Conservation (phyloP, 2,797 vertebrate genomes). For the Acanthurus tractus region DNA sequence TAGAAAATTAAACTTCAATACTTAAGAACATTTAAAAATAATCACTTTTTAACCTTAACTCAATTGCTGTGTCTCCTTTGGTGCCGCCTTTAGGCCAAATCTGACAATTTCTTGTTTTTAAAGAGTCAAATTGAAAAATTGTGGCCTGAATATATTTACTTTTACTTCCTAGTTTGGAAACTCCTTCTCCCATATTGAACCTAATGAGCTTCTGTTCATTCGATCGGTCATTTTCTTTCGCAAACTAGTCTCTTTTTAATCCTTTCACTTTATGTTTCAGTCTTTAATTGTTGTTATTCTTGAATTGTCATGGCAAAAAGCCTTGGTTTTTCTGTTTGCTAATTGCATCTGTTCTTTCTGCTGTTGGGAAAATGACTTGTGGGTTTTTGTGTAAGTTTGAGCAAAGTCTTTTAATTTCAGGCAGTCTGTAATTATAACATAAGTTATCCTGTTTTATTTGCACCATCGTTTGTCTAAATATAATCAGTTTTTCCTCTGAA, state of each 20-base stretch:
- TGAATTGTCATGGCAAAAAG: not conserved
- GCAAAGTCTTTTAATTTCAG: not conserved
- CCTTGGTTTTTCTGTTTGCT: slow-evolving; percentile 1
- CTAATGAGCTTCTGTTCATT: not conserved
- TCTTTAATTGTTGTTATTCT: not conserved
- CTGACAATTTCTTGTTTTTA: not conserved
- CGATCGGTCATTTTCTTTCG: not conserved
- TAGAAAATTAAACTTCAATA: no score
- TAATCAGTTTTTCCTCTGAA: not conserved
- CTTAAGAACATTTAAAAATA: not conserved
- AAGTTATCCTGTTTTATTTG: no score
- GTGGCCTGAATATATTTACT: not conserved
- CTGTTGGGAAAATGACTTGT: not conserved
- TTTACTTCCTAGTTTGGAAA: not conserved
- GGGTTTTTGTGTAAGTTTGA: not conserved
- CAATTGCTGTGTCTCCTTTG: not conserved
- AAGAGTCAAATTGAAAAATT: not conserved
- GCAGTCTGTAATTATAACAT: no score
- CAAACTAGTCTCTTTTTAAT: not conserved
- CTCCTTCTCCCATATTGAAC: not conserved
- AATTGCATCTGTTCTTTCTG: not conserved
- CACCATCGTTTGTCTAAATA: slow-evolving; percentile 3
- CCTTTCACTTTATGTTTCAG: not conserved
- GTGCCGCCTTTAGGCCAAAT: no score
- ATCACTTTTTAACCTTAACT: no score